These are phyloP conservation scores for Scaptomyza parva DNA, from an alignment of 2,888 invertebrate species.

Conservation along the genomic window DNA sequence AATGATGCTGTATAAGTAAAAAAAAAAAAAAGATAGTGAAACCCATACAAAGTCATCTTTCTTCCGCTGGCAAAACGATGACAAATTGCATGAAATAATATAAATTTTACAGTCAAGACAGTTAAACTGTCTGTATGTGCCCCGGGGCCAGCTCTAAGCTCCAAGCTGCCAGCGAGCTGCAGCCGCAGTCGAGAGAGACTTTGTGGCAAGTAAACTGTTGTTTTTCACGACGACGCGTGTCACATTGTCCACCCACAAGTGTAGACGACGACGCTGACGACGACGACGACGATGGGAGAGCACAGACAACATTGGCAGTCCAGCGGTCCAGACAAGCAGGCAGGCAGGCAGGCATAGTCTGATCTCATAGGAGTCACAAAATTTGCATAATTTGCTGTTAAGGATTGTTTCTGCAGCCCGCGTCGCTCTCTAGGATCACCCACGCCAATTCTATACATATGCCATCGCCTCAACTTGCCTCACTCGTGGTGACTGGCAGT, in stretches of 20 bases:
- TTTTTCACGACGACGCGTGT: conserved; percentile 82
- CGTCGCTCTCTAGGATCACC: conserved; percentile 62
- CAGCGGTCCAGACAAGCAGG: conserved; percentile 26
- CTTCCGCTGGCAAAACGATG: conserved; percentile 78
- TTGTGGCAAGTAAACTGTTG: conserved; percentile 78
- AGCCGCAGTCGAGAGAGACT: conserved; percentile 35
- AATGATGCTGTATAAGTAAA: conserved; percentile 54
- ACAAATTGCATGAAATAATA: conserved; percentile 81
- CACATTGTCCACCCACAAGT: conserved; percentile 80
- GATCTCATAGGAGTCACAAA: conserved; percentile 57
- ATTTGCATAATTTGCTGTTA: conserved; percentile 74
- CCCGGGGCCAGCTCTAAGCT: conserved; percentile 24
- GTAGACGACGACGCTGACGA: conserved; percentile 67
- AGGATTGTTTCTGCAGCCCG: conserved; percentile 54
- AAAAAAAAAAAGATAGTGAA: conserved; percentile 19
- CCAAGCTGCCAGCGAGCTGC: conserved; percentile 14
- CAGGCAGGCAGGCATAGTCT: conserved; percentile 36
- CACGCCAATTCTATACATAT: too few species aligned
- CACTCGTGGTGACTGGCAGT: conserved; percentile 50
- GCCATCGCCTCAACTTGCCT: too few species aligned
- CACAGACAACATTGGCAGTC: conserved; percentile 25
- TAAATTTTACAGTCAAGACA: conserved; percentile 77
- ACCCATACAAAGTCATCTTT: conserved; percentile 72
- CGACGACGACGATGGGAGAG: conserved; percentile 59
- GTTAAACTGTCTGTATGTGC: conserved; percentile 81